These are phyloP conservation scores for Pharmacophagus antenor DNA, from an alignment of 2,888 invertebrate genomes.

Conservation along the genomic window DNA sequence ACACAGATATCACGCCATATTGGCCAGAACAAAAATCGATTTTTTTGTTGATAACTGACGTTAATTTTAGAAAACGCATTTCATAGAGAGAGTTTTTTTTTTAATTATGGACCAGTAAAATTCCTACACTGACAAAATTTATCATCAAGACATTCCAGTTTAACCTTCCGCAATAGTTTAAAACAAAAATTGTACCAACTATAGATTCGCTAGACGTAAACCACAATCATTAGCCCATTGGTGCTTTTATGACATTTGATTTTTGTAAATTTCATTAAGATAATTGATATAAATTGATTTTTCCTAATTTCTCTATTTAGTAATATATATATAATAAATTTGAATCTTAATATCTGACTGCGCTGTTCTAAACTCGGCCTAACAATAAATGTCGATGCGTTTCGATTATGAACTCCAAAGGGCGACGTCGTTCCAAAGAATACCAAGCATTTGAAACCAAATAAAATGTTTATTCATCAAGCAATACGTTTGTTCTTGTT, in stretches of 20 bases:
- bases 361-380: conserved; percentile 23
- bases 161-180: no score
- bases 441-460: conserved; percentile 42
- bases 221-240: no score
- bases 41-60: background rate
- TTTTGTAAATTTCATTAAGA: no score
- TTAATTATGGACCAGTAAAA: no score
- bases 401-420: conserved; percentile 34
- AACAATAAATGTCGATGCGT: conserved; percentile 35
- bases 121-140: background rate
- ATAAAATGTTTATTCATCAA: conserved; percentile 55
- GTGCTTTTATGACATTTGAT: no score
- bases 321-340: no score
- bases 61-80: background rate
- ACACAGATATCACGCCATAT: conserved; percentile 46
- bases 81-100: background rate
- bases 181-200: no score
- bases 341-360: conserved; percentile 13
- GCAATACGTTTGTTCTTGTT: conserved; percentile 43
- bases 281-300: no score
- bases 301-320: no score
- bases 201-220: no score
- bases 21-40: conserved; percentile 35
- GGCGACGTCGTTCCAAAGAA: conserved; percentile 33
- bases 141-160: no score